Base-by-base conservation (phyloP, 2,888 invertebrate genomes). In the Cephus rjabovi region DNA sequence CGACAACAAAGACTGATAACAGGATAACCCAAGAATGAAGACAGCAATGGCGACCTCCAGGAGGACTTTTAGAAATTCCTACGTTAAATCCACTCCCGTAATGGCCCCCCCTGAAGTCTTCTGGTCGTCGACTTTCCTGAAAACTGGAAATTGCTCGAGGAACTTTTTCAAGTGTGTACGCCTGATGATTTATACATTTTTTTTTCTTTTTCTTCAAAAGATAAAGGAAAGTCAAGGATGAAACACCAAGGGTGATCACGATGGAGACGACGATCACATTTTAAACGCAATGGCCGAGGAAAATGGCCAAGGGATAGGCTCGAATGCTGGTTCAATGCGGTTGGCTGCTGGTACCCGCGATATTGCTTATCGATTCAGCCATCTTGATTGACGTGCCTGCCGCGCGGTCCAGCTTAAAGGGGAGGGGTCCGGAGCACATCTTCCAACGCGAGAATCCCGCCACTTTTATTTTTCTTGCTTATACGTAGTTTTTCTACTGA, bases 341-440 rank as follows among this genome's bases (percentile, higher is more conserved):
- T 56, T 56, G 56, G 56, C 56, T 56, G 56, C 56, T 23, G 56
- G 23, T 56, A 23, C 81, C 85, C 82, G 79, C 83, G 84, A 85
- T 87, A 88, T 88, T 86, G 86, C 86, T 87, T 87, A 87, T 88
- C 87, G 87, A 87, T 88, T 87, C 82, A 79, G 81, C 77, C 75
- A 74, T 79, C 83, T 85, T 84, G 86, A 87, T 83, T 83, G 85
- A 85, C 86, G 81, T 82, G 79, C 83, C 70, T 33, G 15, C n/a
- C 30, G 68, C 74, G 35, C 23, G 23, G 56, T 56, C 56, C 23
- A 23, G 15, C 56, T 56, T 56, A 56, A 56, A 56, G 56, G 56
- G 56, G 56, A 56, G 9, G 1, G 9, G 1, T 9, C 56, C 23
- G 56, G 56, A 56, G 15, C 23, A 23, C 23, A 6, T 23, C 56